Percentiles rank a stretch among this genome's conserved stretches.
These are phyloP conservation scores for Desoria tigrina DNA, from an alignment of 2,888 invertebrate species.

Conservation along the genomic window DNA sequence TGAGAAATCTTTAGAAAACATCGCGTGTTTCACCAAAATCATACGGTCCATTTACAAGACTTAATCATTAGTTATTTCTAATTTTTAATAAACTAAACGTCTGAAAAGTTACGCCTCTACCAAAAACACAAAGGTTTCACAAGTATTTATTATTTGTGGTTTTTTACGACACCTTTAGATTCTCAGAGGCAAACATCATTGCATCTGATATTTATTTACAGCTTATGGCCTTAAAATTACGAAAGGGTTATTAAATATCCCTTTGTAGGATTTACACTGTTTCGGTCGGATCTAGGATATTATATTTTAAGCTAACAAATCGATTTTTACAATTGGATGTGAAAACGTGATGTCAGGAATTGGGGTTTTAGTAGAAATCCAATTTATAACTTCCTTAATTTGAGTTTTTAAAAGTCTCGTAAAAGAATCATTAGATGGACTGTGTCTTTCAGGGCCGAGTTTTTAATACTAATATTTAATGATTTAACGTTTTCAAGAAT, in stretches of 20 bases:
- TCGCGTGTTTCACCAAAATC: constrained; percentile 8
- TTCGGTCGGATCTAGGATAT: neutral
- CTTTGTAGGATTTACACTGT: constrained; percentile 3
- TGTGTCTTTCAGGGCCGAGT: no score
- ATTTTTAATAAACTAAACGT: neutral
- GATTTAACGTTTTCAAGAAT: no score
- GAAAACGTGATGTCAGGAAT: constrained; percentile 10
- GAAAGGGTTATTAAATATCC: constrained; percentile 1
- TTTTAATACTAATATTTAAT: no score
- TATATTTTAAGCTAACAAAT: constrained; percentile 10
- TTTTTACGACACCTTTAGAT: no score
- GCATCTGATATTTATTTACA: neutral
- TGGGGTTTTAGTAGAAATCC: neutral
- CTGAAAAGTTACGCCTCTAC: no score
- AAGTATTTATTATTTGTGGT: no score
- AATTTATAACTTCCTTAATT: neutral
- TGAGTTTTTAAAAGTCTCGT: no score
- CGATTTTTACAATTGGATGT: constrained; percentile 20
- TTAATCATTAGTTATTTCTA: constrained; percentile 16
- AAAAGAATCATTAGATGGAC: no score
- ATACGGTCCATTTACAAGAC: neutral
- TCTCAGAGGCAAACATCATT: no score
- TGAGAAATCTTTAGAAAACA: no score
- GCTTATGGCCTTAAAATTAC: constrained; percentile 11
- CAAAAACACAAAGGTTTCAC: no score